A percentile compares a stretch with the other conserved stretches of the same genome.
These are phyloP conservation scores for Drosophila fuyamai DNA, from an alignment of 1,140 invertebrate genomes.

Conservation along the genomic window DNA sequence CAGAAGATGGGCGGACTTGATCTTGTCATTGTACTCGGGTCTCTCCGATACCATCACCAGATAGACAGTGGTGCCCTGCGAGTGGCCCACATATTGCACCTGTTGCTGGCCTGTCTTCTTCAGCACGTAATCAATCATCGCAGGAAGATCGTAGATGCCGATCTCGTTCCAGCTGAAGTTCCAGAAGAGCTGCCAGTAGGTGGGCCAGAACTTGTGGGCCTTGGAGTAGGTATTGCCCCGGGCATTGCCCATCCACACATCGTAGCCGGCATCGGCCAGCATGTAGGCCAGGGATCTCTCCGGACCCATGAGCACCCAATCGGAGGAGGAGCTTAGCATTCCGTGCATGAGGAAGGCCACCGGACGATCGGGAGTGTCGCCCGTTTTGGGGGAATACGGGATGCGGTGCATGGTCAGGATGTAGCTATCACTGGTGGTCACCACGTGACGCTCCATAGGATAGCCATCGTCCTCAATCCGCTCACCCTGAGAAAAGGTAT, in stretches of 20 bases:
- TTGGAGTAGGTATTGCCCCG: constrained; percentile 89
- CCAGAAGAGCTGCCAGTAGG: constrained; percentile 84
- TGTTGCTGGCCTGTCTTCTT: constrained; percentile 85
- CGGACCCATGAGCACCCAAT: constrained; percentile 77
- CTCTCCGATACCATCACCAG: constrained; percentile 86
- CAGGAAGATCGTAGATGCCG: constrained; percentile 89
- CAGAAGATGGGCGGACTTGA: constrained; percentile 86
- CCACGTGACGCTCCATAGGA: constrained; percentile 69
- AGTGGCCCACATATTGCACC: constrained; percentile 89
- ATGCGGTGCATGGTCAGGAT: constrained; percentile 79
- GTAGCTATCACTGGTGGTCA: constrained; percentile 66
- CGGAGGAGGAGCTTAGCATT: constrained; percentile 73
- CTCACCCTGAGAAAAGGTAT: constrained; percentile 45
- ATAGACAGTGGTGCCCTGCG: constrained; percentile 87
- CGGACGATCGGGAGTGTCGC: constrained; percentile 33
- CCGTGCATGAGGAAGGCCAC: constrained; percentile 78
- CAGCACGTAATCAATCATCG: constrained; percentile 88
- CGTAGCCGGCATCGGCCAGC: constrained; percentile 89
- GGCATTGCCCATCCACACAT: constrained; percentile 87
- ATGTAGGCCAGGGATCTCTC: constrained; percentile 85
- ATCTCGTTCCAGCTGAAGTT: constrained; percentile 90
- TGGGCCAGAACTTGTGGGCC: constrained; percentile 85
- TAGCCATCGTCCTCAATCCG: constrained; percentile 72
- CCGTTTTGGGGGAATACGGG: constrained; percentile 62
- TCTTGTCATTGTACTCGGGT: constrained; percentile 87